Evolutionary conservation across 2,113 vertebrate genomes (phyloP).

Genomic region (Arizona elegans): DNA sequence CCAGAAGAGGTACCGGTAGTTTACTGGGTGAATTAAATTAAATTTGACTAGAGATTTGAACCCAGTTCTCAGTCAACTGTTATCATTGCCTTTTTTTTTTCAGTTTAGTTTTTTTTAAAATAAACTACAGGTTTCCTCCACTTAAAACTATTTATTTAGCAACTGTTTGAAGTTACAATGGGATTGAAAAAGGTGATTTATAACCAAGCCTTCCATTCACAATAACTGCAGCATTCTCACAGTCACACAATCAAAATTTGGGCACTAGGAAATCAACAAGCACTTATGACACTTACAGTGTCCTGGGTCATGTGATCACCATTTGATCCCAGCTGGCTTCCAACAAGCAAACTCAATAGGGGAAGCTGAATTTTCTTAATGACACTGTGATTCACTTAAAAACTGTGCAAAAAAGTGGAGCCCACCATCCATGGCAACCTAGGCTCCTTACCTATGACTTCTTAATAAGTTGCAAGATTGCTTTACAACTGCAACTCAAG

Average conservation of each 20-base stretch:
- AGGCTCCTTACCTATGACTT: neutral
- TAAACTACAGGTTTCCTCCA: neutral
- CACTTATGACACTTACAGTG: neutral
- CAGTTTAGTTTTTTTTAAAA: neutral
- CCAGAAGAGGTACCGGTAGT: no score
- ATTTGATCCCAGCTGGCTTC: neutral
- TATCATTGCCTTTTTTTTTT: neutral
- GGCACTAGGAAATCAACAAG: neutral
- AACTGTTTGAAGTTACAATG: neutral
- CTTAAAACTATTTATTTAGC: neutral
- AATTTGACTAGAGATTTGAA: neutral
- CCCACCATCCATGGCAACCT: neutral
- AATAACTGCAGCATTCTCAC: neutral
- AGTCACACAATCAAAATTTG: neutral
- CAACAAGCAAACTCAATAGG: neutral
- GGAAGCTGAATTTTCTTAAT: neutral
- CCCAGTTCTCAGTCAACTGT: neutral
- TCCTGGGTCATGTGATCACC: no score
- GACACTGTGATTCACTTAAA: neutral
- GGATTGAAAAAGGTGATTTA: neutral
- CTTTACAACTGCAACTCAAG: neutral
- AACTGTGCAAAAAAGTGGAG: neutral
- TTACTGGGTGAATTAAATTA: neutral
- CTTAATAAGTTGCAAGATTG: neutral
- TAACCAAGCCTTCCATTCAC: neutral